Evolutionary conservation across 2,888 invertebrate species (phyloP).

Genomic region (Dynastes maya): DNA sequence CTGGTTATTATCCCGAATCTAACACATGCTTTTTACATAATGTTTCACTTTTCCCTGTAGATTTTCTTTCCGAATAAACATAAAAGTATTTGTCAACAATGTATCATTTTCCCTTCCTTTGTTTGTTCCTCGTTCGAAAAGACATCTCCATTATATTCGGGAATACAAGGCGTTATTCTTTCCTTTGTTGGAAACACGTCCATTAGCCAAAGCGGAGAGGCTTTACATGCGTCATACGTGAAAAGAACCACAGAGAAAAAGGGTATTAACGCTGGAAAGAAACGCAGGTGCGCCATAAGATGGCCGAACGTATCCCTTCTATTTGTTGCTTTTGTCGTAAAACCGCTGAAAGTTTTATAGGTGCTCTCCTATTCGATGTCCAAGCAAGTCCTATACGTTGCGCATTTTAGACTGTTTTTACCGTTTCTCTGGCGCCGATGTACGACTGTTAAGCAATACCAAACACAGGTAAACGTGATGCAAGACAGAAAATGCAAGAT

Average conservation of each 20-base stretch:
- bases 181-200: neutral
- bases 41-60: neutral
- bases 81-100: slow-evolving; percentile 12
- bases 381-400: neutral
- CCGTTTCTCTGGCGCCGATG: neutral
- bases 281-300: neutral
- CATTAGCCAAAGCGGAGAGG: neutral
- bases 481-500: neutral
- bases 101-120: slow-evolving; percentile 13
- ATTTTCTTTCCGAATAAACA: slow-evolving; percentile 17
- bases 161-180: neutral
- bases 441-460: neutral
- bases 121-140: neutral
- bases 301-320: neutral
- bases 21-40: too few relatives aligned
- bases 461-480: neutral
- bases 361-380: neutral
- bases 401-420: neutral
- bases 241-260: neutral
- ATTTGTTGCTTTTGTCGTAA: slow-evolving; percentile 18
- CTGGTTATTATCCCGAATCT: too few relatives aligned
- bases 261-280: slow-evolving; percentile 11
- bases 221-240: neutral
- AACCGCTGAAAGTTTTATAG: slow-evolving; percentile 27
- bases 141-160: slow-evolving; percentile 29